Conservation (phyloP, 2,797 vertebrate genomes). For the Simalia tracyae region DNA sequence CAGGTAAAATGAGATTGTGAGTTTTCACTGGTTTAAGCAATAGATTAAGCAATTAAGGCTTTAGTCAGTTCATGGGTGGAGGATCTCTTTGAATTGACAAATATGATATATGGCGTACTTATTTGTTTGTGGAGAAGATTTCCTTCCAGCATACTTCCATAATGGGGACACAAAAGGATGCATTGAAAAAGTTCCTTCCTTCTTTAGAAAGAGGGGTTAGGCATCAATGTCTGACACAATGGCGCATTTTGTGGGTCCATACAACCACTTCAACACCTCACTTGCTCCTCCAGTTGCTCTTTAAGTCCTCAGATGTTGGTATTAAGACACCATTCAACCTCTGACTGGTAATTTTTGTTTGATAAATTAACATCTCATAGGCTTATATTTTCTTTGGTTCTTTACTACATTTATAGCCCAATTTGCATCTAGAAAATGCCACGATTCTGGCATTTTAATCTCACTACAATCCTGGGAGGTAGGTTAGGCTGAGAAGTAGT, state of each 20-base stretch:
- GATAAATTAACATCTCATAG: neutral
- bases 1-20: neutral
- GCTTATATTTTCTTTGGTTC: neutral
- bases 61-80: neutral
- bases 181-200: neutral
- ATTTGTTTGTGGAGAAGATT: neutral
- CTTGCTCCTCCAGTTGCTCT: neutral
- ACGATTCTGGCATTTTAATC: neutral
- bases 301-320: neutral
- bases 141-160: neutral
- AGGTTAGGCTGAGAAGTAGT: neutral
- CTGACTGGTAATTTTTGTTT: neutral
- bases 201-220: neutral
- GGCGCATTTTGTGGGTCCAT: neutral
- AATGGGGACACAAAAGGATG: neutral
- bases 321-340: neutral
- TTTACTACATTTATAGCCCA: neutral
- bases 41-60: neutral
- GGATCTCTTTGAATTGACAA: neutral
- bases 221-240: neutral
- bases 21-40: neutral
- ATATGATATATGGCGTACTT: neutral
- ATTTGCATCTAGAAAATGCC: neutral
- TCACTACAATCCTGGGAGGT: neutral
- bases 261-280: neutral